A percentile compares a stretch with the other conserved stretches of the same genome.
phyloP scores from a whole-genome alignment of 2,888 invertebrate species.

The Furcula furcula region DNA sequence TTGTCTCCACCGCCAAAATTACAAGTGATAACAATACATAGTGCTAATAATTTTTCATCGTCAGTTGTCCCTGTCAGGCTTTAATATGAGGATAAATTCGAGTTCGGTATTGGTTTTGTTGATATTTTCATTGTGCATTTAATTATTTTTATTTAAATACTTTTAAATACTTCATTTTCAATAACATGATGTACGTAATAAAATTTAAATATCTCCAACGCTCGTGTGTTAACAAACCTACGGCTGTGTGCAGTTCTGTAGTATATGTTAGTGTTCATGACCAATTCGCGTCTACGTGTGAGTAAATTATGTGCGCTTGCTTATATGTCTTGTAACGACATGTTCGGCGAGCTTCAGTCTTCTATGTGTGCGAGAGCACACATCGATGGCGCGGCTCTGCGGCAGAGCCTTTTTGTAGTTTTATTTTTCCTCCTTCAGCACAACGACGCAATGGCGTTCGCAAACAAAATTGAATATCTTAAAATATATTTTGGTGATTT shows the following conservation, averaged over 20 bases:
- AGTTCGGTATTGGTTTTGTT: background rate
- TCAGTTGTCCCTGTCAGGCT: background rate
- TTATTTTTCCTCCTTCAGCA: constrained; percentile 73
- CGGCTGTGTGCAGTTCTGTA: constrained; percentile 33
- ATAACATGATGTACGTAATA: constrained; percentile 2
- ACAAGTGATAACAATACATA: constrained; percentile 33
- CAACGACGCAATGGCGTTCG: constrained; percentile 51
- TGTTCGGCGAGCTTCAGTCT: constrained; percentile 52
- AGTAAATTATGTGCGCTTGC: constrained; percentile 58
- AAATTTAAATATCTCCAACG: constrained; percentile 15
- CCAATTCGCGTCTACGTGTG: constrained; percentile 46
- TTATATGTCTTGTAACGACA: constrained; percentile 54
- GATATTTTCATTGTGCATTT: background rate
- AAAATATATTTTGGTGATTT: no score
- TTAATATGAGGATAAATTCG: background rate
- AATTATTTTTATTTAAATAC: background rate
- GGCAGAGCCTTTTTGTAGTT: constrained; percentile 72
- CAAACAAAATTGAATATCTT: no score
- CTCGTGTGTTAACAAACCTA: constrained; percentile 26
- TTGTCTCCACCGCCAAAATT: constrained; percentile 42
- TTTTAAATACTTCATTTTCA: background rate
- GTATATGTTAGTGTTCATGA: constrained; percentile 27
- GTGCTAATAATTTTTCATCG: constrained; percentile 21
- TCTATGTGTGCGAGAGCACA: constrained; percentile 57
- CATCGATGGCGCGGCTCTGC: constrained; percentile 53